Conservation (phyloP, 2,113 vertebrate genomes). For the Heterotilapia buettikoferi region DNA sequence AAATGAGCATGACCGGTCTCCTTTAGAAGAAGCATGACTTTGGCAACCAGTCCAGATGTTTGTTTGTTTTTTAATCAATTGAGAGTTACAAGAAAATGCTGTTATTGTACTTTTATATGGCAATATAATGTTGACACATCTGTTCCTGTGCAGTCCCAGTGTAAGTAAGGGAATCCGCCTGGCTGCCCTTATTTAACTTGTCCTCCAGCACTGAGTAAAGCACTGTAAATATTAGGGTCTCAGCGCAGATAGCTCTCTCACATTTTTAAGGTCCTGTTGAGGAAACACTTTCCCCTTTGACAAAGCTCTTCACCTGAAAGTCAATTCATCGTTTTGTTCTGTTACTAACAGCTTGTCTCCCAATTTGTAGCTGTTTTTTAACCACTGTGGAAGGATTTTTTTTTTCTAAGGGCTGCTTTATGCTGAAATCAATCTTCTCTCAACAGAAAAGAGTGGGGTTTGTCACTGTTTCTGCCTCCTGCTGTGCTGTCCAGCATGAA, state of each 20-base stretch:
- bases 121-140: background rate
- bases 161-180: background rate
- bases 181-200: background rate
- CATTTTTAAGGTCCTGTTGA: background rate
- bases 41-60: background rate
- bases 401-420: background rate
- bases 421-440: constrained; percentile 7
- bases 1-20: background rate
- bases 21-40: background rate
- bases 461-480: constrained; percentile 91
- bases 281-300: background rate
- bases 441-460: constrained; percentile 94
- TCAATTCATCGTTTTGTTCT: background rate
- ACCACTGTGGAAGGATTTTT: background rate
- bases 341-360: background rate
- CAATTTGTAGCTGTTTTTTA: background rate
- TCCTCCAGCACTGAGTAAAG: background rate
- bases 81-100: background rate
- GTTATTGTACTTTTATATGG: background rate
- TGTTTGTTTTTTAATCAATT: background rate
- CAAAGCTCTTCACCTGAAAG: background rate
- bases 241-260: background rate
- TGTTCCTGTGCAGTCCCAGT: background rate
- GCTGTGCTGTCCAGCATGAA: constrained; percentile 96
- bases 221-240: background rate